These are phyloP conservation scores for Dysdera silvatica DNA, from an alignment of 1,140 invertebrate species.

Conservation along the genomic window DNA sequence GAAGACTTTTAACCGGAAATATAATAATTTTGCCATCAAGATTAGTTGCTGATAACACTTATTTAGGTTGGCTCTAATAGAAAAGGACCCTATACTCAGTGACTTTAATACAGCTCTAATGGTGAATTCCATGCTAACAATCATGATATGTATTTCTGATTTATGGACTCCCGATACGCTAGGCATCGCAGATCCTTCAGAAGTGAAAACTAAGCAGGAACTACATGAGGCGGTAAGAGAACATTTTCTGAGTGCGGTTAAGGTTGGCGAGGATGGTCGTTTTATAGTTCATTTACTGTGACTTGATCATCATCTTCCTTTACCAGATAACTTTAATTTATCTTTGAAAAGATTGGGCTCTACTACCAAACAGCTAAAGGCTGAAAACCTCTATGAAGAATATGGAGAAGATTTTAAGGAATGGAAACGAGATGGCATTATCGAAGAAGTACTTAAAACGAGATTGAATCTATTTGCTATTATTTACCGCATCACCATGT, in stretches of 20 bases:
- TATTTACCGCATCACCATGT: slow-evolving; percentile 33
- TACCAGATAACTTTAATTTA: slow-evolving; percentile 1
- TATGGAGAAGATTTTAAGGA: not conserved
- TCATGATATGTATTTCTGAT: slow-evolving; percentile 7
- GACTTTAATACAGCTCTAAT: not conserved
- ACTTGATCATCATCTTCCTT: not conserved
- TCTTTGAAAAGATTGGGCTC: not conserved
- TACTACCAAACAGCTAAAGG: not conserved
- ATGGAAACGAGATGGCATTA: slow-evolving; percentile 2
- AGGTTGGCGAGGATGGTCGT: not conserved
- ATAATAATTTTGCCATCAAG: not conserved
- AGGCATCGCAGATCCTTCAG: not conserved
- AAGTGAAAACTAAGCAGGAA: not conserved
- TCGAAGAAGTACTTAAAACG: slow-evolving; percentile 19
- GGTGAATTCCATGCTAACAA: slow-evolving; percentile 31
- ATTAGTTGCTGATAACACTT: not conserved
- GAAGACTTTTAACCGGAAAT: not conserved
- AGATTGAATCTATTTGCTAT: not conserved
- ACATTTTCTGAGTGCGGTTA: not conserved
- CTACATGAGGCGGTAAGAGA: not conserved
- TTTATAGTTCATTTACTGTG: not conserved
- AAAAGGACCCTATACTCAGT: not conserved
- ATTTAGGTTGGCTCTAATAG: slow-evolving; percentile 10
- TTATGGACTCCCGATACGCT: not conserved
- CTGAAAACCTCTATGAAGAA: not conserved